These are phyloP conservation scores for Pterobdella sp. DNA, from an alignment of 2,888 invertebrate species.

Conservation along the genomic window DNA sequence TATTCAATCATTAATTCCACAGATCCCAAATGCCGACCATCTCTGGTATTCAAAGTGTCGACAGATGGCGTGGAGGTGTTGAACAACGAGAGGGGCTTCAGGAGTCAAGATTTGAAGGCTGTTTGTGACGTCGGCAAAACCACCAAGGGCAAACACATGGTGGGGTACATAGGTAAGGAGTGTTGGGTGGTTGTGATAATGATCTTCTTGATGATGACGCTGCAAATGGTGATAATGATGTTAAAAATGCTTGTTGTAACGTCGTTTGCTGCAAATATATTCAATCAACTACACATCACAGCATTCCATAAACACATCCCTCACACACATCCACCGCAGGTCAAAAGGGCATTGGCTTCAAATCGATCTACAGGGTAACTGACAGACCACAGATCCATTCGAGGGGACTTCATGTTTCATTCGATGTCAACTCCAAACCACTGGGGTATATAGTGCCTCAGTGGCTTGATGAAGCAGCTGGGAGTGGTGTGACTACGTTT, in stretches of 20 bases:
- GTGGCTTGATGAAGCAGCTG: conserved; percentile 41
- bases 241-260: too few species aligned
- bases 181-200: too few species aligned
- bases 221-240: too few species aligned
- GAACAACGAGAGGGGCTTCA: conserved; percentile 50
- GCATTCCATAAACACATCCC: not conserved
- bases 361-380: conserved; percentile 51
- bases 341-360: conserved; percentile 52
- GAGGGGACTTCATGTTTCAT: conserved; percentile 48
- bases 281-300: too few species aligned
- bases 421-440: conserved; percentile 48
- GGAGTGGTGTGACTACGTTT: too few species aligned
- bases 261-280: too few species aligned
- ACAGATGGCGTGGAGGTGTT: conserved; percentile 41
- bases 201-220: too few species aligned
- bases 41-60: conserved; percentile 44
- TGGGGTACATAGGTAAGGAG: conserved; percentile 48
- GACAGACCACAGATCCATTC: conserved; percentile 50
- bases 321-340: conserved; percentile 39
- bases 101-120: conserved; percentile 46
- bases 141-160: conserved; percentile 50
- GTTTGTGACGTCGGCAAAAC: conserved; percentile 51
- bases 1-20: too few species aligned
- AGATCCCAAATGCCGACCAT: too few species aligned
- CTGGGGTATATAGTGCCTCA: conserved; percentile 51